These are phyloP conservation scores for Pteria penguin DNA, from an alignment of 2,888 invertebrate species.

Conservation along the genomic window DNA sequence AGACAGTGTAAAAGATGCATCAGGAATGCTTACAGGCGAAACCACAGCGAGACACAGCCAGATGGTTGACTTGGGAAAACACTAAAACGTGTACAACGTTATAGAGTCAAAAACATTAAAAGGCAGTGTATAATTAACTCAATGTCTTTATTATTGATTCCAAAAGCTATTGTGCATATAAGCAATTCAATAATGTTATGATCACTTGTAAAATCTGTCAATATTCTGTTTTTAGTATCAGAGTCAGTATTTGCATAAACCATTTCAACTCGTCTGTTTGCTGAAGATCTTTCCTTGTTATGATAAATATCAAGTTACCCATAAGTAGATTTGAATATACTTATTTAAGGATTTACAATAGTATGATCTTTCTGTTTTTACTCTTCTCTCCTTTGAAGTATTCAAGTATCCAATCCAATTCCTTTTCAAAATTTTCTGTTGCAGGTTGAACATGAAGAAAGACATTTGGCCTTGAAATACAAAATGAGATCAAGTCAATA, in stretches of 20 bases:
- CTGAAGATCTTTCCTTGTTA: background rate
- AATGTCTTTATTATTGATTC: too few relatives aligned
- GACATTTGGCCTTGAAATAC: slow-evolving; percentile 36
- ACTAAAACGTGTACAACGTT: background rate
- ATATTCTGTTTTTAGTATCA: slow-evolving; percentile 30
- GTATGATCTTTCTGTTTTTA: slow-evolving; percentile 12
- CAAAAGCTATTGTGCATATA: slow-evolving; percentile 47
- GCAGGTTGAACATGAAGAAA: slow-evolving; percentile 11
- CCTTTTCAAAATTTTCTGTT: slow-evolving; percentile 24
- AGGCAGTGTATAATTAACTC: too few relatives aligned
- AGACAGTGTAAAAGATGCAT: slow-evolving; percentile 42
- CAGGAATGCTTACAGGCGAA: slow-evolving; percentile 38
- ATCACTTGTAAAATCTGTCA: slow-evolving; percentile 17
- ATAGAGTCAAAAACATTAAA: too few relatives aligned
- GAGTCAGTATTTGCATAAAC: slow-evolving; percentile 38
- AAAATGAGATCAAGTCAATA: too few relatives aligned
- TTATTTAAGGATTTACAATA: slow-evolving; percentile 31
- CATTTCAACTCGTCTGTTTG: slow-evolving; percentile 37
- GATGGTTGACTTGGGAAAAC: slow-evolving; percentile 42
- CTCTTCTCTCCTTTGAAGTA: background rate
- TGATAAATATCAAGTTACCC: slow-evolving; percentile 18
- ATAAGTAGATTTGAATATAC: slow-evolving; percentile 33
- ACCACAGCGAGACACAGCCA: slow-evolving; percentile 47
- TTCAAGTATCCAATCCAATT: slow-evolving; percentile 32
- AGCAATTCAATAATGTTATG: slow-evolving; percentile 24